A percentile compares a stretch with the other conserved stretches of the same genome.
Evolutionary conservation across 2,888 invertebrate genomes (phyloP).

Genomic region (Creontiades dilutus): DNA sequence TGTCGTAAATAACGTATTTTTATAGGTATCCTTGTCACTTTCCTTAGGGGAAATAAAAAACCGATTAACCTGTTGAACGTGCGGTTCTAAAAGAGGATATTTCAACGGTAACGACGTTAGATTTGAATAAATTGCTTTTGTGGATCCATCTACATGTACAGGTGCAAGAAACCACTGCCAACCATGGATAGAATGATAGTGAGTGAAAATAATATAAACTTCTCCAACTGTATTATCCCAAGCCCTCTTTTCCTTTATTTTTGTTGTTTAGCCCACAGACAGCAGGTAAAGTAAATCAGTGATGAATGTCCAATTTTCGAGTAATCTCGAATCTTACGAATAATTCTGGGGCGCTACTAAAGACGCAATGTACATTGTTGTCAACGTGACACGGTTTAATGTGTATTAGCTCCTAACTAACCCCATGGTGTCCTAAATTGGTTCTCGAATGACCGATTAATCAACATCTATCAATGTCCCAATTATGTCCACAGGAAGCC

Average conservation of each 20-base stretch:
- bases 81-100: constrained; percentile 1
- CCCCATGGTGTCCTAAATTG: not conserved
- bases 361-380: not conserved
- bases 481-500: not conserved
- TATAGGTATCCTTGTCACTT: constrained; percentile 18
- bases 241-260: not conserved
- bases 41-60: not conserved
- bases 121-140: not conserved
- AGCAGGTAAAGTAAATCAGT: not conserved
- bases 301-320: too few species aligned
- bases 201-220: not conserved
- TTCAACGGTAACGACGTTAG: constrained; percentile 9
- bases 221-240: not conserved
- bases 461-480: constrained; percentile 7
- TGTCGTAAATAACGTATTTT: constrained; percentile 32
- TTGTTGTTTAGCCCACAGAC: too few species aligned
- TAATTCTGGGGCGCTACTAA: not conserved
- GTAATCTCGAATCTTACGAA: not conserved
- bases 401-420: not conserved
- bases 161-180: not conserved
- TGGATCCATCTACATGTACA: not conserved
- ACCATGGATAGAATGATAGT: not conserved
- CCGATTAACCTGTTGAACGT: constrained; percentile 15
- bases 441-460: not conserved
- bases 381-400: not conserved